Conservation (phyloP, 1,140 invertebrate species). For the Formica selysi region DNA sequence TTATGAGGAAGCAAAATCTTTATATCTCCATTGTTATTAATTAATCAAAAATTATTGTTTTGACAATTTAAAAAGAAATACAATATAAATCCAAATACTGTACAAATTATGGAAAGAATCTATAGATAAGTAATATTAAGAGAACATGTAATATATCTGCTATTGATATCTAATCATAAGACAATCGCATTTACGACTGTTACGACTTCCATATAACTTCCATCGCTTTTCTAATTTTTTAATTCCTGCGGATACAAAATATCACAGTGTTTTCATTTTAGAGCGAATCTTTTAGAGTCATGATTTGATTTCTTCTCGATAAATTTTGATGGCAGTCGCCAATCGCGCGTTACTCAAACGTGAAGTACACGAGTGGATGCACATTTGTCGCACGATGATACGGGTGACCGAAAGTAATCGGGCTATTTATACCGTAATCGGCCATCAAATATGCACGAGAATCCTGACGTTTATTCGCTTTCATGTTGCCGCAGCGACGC, state of each 20-base stretch:
- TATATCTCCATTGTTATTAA: not conserved
- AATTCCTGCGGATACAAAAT: not conserved
- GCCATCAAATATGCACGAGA: not conserved
- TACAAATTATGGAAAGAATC: not conserved
- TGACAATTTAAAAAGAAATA: not conserved
- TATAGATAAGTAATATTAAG: not conserved
- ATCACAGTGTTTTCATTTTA: not conserved
- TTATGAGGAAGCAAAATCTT: not conserved
- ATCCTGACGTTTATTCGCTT: constrained; percentile 41
- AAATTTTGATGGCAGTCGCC: not conserved
- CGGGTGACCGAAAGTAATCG: not conserved
- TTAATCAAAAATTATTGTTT: no score
- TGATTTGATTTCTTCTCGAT: constrained; percentile 1
- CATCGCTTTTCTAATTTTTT: no score
- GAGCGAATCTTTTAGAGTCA: not conserved
- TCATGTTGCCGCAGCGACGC: constrained; percentile 37
- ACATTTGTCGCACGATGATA: not conserved
- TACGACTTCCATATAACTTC: not conserved
- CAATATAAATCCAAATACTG: not conserved
- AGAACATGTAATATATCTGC: not conserved
- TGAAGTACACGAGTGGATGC: not conserved
- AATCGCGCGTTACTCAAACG: not conserved
- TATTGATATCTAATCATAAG: constrained; percentile 2
- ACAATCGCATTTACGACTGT: not conserved
- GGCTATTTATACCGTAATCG: not conserved